phyloP scores from a whole-genome alignment of 1,140 invertebrate genomes.

The Phocides pigmalion region DNA sequence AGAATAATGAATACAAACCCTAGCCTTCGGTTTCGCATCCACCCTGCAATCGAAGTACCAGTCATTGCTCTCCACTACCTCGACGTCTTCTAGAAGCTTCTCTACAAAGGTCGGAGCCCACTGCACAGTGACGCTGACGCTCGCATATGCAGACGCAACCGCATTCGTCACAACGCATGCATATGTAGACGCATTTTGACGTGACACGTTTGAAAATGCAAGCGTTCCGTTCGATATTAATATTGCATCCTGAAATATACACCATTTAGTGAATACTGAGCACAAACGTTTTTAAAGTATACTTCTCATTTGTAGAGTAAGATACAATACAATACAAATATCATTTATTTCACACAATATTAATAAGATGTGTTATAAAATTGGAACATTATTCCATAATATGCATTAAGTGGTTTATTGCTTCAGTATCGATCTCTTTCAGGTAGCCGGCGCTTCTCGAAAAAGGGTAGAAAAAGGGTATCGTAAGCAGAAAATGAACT shows the following conservation, averaged over 20 bases:
- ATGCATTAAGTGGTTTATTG: no score
- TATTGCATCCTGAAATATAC: slow-evolving; percentile 53
- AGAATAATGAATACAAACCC: slow-evolving; percentile 43
- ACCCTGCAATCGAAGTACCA: slow-evolving; percentile 63
- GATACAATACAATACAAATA: no score
- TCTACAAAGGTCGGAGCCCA: slow-evolving; percentile 58
- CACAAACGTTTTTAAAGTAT: no score
- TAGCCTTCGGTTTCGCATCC: slow-evolving; percentile 68
- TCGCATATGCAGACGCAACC: slow-evolving; percentile 49
- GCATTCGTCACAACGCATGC: slow-evolving; percentile 67
- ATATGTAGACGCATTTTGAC: slow-evolving; percentile 53
- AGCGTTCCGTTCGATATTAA: slow-evolving; percentile 54
- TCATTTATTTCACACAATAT: no score
- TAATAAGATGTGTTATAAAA: no score
- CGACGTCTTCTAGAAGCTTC: background rate
- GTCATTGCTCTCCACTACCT: slow-evolving; percentile 53
- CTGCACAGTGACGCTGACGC: slow-evolving; percentile 52
- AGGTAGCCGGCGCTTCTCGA: no score
- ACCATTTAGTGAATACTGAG: background rate
- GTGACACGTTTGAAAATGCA: slow-evolving; percentile 55
- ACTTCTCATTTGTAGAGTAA: no score
- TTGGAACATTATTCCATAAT: no score
- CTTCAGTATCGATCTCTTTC: no score
- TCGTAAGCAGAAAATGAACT: no score
- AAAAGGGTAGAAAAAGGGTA: no score